A percentile compares a stretch with the other conserved stretches of the same genome.
Conservation (phyloP, 1,140 invertebrate species). For the Drosophila nikananu region DNA sequence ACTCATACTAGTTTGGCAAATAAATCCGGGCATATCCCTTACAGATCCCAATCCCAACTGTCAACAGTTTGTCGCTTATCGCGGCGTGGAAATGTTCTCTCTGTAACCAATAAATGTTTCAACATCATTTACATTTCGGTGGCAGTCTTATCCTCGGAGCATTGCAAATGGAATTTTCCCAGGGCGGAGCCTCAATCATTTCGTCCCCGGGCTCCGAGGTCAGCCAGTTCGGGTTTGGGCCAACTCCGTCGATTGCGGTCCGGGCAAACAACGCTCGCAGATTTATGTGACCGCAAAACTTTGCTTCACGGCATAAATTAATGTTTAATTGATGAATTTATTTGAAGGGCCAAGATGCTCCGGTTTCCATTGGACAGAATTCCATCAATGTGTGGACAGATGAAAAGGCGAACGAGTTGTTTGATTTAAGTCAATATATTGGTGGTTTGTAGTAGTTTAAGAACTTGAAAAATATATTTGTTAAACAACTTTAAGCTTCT, state of each 20-base stretch:
- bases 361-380: background rate
- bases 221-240: constrained; percentile 22
- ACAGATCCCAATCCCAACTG: constrained; percentile 41
- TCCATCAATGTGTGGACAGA: constrained; percentile 23
- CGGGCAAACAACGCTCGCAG: constrained; percentile 49
- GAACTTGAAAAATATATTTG: too few relatives aligned
- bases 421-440: too few relatives aligned
- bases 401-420: background rate
- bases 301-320: constrained; percentile 72
- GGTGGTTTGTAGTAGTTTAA: background rate
- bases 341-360: constrained; percentile 40
- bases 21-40: constrained; percentile 46
- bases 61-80: constrained; percentile 59
- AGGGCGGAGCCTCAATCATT: constrained; percentile 59
- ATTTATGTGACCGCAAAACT: constrained; percentile 78
- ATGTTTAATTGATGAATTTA: constrained; percentile 76
- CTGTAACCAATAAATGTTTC: constrained; percentile 68
- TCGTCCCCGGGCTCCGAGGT: constrained; percentile 33
- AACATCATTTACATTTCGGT: constrained; percentile 71
- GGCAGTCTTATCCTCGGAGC: constrained; percentile 46
- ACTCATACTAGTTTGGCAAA: constrained; percentile 31
- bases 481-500: too few relatives aligned
- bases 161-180: constrained; percentile 56
- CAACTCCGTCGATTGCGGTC: constrained; percentile 53
- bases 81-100: constrained; percentile 35